Conservation (phyloP, 2,888 invertebrate genomes). For the Helleia helle region DNA sequence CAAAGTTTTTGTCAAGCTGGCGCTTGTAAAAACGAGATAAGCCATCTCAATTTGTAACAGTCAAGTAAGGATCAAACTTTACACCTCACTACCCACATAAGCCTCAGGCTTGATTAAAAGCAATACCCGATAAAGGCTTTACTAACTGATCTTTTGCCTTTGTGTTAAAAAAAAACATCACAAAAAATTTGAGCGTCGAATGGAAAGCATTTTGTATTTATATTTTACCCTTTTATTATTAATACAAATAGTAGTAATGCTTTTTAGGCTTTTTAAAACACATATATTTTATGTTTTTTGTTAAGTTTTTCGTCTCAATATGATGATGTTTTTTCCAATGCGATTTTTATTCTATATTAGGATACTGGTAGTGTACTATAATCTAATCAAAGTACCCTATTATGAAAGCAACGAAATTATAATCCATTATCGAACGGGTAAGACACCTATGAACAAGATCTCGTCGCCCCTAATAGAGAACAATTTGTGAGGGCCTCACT, state of each 20-base stretch:
- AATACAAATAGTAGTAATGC: too few species aligned
- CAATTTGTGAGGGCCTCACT: slow-evolving; percentile 52
- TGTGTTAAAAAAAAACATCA: neutral
- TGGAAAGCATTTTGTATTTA: neutral
- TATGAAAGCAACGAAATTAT: slow-evolving; percentile 22
- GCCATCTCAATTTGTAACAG: slow-evolving; percentile 19
- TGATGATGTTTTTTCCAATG: too few species aligned
- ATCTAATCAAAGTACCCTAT: too few species aligned
- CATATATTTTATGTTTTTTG: too few species aligned
- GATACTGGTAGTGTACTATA: too few species aligned
- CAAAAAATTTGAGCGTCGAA: neutral
- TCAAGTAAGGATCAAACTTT: slow-evolving; percentile 43
- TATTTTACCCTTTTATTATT: too few species aligned
- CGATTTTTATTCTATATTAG: too few species aligned
- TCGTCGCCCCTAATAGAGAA: slow-evolving; percentile 58
- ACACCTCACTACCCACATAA: slow-evolving; percentile 27
- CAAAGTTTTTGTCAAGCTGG: too few species aligned
- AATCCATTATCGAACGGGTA: slow-evolving; percentile 38
- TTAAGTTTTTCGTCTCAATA: too few species aligned
- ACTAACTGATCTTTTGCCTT: neutral
- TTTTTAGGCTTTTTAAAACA: too few species aligned
- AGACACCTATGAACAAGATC: slow-evolving; percentile 55
- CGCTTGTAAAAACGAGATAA: slow-evolving; percentile 8
- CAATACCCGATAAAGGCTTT: slow-evolving; percentile 21
- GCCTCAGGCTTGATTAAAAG: slow-evolving; percentile 21